Conservation (phyloP, 1,140 invertebrate genomes). For the Drosophila orosa region DNA sequence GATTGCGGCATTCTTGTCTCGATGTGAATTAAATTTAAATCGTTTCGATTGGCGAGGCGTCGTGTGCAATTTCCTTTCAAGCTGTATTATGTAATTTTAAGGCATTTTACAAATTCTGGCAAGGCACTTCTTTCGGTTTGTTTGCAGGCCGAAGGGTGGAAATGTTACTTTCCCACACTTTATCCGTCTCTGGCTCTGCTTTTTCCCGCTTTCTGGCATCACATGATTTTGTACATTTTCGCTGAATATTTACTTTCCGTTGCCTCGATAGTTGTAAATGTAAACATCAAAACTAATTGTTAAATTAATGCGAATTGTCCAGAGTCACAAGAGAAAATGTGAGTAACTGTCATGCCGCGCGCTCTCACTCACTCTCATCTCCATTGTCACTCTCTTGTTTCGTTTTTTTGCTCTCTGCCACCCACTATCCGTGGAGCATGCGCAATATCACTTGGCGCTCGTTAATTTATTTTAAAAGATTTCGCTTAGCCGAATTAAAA, state of each 20-base stretch:
- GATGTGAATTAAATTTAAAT: constrained; percentile 37
- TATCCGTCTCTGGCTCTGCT: constrained; percentile 9
- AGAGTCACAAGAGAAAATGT: constrained; percentile 69
- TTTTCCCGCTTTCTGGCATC: constrained; percentile 30
- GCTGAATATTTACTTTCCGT: constrained; percentile 26
- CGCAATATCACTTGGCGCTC: constrained; percentile 46
- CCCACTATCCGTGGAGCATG: constrained; percentile 56
- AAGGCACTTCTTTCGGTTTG: constrained; percentile 61
- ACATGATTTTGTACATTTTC: constrained; percentile 54
- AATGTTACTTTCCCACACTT: constrained; percentile 6
- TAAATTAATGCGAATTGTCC: constrained; percentile 73
- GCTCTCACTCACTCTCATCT: constrained; percentile 13
- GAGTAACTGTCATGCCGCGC: constrained; percentile 48
- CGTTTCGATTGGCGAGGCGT: constrained; percentile 13
- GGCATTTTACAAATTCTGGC: constrained; percentile 51
- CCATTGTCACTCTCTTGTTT: constrained; percentile 1
- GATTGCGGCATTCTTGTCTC: constrained; percentile 33
- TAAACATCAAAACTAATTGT: constrained; percentile 70
- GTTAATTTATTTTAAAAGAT: constrained; percentile 45
- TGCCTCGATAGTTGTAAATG: constrained; percentile 21
- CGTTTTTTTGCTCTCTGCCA: constrained; percentile 36
- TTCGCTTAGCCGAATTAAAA: constrained; percentile 22
- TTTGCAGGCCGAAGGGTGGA: constrained; percentile 25
- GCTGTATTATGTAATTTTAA: constrained; percentile 72
- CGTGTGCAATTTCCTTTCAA: constrained; percentile 17